These are phyloP conservation scores for Plutomurus gul DNA, from an alignment of 1,140 invertebrate species.

Conservation along the genomic window DNA sequence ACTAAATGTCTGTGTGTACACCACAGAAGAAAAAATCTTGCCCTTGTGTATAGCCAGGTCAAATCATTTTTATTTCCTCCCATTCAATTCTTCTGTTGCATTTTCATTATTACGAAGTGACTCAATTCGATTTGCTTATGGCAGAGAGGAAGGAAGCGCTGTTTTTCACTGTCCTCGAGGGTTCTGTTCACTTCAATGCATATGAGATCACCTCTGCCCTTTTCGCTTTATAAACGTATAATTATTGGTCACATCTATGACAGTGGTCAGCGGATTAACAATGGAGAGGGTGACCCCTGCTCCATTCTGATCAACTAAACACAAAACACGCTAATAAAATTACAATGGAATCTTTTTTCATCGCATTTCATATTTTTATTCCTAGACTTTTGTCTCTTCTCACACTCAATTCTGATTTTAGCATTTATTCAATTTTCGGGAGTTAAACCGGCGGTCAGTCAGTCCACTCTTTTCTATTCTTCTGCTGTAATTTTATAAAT, in stretches of 20 bases:
- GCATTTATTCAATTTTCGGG: no score
- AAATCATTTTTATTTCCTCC: no score
- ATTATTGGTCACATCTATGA: conserved; percentile 15
- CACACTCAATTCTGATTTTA: no score
- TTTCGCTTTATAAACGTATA: conserved; percentile 1
- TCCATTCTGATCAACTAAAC: neutral
- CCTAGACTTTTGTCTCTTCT: neutral
- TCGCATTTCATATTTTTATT: neutral
- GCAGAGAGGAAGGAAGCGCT: neutral
- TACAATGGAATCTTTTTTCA: neutral
- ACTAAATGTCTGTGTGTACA: no score
- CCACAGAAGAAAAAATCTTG: no score
- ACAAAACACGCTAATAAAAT: neutral
- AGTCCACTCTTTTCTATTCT: no score
- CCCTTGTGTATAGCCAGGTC: no score
- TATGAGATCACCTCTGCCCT: neutral
- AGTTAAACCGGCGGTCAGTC: no score
- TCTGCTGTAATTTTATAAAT: no score
- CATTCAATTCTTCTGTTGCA: no score
- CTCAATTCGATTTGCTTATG: conserved; percentile 17
- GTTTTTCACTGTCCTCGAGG: neutral
- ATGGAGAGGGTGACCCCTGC: conserved; percentile 1
- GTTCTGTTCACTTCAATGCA: no score
- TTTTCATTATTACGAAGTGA: neutral
- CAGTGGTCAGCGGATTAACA: neutral